These are phyloP conservation scores for Chymomyza caudatula DNA, from an alignment of 2,888 invertebrate species.

Conservation along the genomic window DNA sequence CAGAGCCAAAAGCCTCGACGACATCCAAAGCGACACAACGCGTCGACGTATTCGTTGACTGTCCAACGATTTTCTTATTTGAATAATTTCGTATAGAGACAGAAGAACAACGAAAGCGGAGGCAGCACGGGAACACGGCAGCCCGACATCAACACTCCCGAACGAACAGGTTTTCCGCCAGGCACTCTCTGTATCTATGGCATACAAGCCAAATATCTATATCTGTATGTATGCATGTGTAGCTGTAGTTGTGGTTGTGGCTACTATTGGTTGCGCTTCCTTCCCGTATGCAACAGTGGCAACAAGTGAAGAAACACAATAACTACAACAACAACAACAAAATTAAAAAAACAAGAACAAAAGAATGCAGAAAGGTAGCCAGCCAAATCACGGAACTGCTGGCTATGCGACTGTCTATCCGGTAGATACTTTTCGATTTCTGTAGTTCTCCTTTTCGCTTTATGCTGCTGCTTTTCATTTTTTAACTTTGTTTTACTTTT, in stretches of 20 bases:
- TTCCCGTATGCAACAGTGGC: slow-evolving; percentile 44
- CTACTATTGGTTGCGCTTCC: background rate
- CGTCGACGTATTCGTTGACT: slow-evolving; percentile 4
- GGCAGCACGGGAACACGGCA: slow-evolving; percentile 9
- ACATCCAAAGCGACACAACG: background rate
- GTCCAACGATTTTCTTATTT: slow-evolving; percentile 61
- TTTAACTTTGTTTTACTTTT: too few relatives aligned
- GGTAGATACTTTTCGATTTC: background rate
- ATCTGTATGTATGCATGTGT: slow-evolving; percentile 1
- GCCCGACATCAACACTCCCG: slow-evolving; percentile 50
- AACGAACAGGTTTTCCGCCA: slow-evolving; percentile 66
- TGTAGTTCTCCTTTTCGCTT: background rate
- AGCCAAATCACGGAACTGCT: slow-evolving; percentile 32
- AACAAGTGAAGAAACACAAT: slow-evolving; percentile 58
- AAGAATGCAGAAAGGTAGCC: slow-evolving; percentile 64
- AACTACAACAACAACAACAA: slow-evolving; percentile 27
- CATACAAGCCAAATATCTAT: background rate
- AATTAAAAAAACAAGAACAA: slow-evolving; percentile 55
- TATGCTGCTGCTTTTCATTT: slow-evolving; percentile 37
- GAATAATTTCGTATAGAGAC: slow-evolving; percentile 66
- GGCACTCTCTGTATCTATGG: slow-evolving; percentile 18
- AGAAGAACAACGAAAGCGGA: too few relatives aligned
- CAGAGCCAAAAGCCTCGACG: background rate
- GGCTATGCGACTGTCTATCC: too few relatives aligned
- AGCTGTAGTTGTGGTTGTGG: slow-evolving; percentile 18